phyloP scores from a whole-genome alignment of 2,888 invertebrate genomes.

The Leucophenga montana region DNA sequence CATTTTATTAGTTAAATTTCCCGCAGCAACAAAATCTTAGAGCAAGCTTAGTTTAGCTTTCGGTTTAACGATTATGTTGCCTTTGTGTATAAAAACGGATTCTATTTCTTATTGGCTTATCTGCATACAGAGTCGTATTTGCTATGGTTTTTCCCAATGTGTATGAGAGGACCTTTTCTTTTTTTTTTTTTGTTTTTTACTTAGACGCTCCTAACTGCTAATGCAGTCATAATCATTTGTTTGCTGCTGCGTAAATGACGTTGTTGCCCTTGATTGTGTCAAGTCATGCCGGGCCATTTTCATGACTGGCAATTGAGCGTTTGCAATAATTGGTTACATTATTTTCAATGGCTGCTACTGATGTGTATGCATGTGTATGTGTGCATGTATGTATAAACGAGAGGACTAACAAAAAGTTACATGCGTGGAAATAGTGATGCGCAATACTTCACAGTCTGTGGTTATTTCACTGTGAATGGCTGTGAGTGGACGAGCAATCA shows the following conservation, averaged over 20 bases:
- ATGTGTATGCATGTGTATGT: constrained; percentile 36
- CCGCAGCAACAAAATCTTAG: constrained; percentile 47
- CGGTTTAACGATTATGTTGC: constrained; percentile 60
- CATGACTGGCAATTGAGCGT: constrained; percentile 31
- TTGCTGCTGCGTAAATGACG: constrained; percentile 59
- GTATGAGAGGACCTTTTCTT: constrained; percentile 17
- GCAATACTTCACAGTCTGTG: no score
- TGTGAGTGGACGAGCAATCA: no score
- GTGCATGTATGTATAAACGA: constrained; percentile 31
- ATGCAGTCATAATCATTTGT: constrained; percentile 66
- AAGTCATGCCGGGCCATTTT: background rate
- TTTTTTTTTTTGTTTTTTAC: constrained; percentile 22
- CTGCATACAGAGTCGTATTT: constrained; percentile 48
- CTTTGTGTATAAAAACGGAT: constrained; percentile 50
- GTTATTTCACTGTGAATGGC: no score
- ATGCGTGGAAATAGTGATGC: no score
- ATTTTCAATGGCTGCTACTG: constrained; percentile 37
- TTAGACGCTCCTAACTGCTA: constrained; percentile 25
- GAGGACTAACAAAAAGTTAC: no score
- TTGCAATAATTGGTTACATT: constrained; percentile 58
- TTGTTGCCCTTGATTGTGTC: constrained; percentile 53
- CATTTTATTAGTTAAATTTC: constrained; percentile 12
- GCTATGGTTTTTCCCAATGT: constrained; percentile 26
- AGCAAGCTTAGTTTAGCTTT: constrained; percentile 55
- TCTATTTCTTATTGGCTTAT: constrained; percentile 61